A percentile compares a stretch with the other conserved stretches of the same genome.
phyloP scores from a whole-genome alignment of 2,113 vertebrate genomes.

The Notarius quadriscutis region DNA sequence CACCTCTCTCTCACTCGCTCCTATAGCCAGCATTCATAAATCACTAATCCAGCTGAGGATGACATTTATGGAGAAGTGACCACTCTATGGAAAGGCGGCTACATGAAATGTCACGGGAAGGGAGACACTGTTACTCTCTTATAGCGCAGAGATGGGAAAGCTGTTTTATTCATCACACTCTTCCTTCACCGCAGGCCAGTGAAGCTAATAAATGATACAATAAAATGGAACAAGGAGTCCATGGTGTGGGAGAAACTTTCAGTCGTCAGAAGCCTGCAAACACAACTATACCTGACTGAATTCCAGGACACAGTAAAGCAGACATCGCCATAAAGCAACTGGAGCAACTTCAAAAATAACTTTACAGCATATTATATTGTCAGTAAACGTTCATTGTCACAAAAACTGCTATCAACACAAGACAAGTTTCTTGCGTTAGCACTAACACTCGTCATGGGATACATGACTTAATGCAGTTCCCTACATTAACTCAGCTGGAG shows the following conservation, averaged over 20 bases:
- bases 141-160: slow-evolving; percentile 34
- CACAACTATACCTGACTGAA: slow-evolving; percentile 7
- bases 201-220: slow-evolving; percentile 45
- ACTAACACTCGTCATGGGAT: background rate
- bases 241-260: slow-evolving; percentile 34
- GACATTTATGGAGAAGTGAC: slow-evolving; percentile 59
- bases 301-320: slow-evolving; percentile 22
- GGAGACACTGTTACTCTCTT: slow-evolving; percentile 27
- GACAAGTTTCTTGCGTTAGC: slow-evolving; percentile 23
- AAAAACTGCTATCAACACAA: slow-evolving; percentile 6
- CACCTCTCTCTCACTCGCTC: slow-evolving; percentile 6
- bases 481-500: too few species aligned
- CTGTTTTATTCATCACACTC: slow-evolving; percentile 46
- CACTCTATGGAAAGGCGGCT: slow-evolving; percentile 47
- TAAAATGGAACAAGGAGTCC: slow-evolving; percentile 34
- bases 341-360: slow-evolving; percentile 22
- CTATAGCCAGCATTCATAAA: slow-evolving; percentile 48
- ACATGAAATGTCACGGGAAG: slow-evolving; percentile 51
- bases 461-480: background rate
- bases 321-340: slow-evolving; percentile 14
- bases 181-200: slow-evolving; percentile 37
- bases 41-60: slow-evolving; percentile 53
- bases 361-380: slow-evolving; percentile 23
- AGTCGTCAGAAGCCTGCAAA: slow-evolving; percentile 27
- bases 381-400: slow-evolving; percentile 2